Base-by-base conservation (phyloP, 2,797 vertebrate genomes). In the Leptatherina wallacei region DNA sequence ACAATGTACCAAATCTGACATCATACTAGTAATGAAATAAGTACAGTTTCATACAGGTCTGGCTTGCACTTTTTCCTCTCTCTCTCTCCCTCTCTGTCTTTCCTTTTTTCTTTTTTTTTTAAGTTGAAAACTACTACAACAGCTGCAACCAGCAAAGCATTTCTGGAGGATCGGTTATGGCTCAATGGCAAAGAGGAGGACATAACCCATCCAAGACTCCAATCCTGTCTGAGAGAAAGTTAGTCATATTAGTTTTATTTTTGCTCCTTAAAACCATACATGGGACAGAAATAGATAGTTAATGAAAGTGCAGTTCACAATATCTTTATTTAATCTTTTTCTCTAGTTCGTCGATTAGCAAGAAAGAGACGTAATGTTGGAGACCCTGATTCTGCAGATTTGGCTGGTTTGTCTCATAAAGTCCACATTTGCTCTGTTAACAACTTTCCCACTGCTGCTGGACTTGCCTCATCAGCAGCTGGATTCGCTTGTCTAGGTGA, bases 71-170 rank as follows among this genome's bases (percentile, higher is more conserved):
- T 11, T n/a, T 7, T 10, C 44, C 44, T 49, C 38, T 40, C 12
- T 38, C 12, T 36, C 35, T 11, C 35, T 11, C 35, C 11, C 9
- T 36, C 9, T 36, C 35, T 36, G 9, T n/a, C 9, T 64, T 29
- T 8, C 0, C 0, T 56, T 62, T 6, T 60, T 42, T 30, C 27
- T 27, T 36, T 18, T 14, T 64, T 59, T 76, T 40, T 75, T 24
- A 68, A 99, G 98, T 91, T 99, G 33, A 98, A 96, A 93, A 97
- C 97, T n/a, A 98, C 95, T 20, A 98, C 98, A 1, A 97, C 97
- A 0, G 95, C 94, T 0, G 94, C 95, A 1, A 86, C 94, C 77
- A 96, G 96, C 89, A 94, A 88, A 71, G 93, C 92, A 58, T 98
- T 99, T 85, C 79, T 92, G 0, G 95, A 96, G 82, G 98, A 99